Conservation (phyloP, 2,888 invertebrate species). For the Agrotis segetum region DNA sequence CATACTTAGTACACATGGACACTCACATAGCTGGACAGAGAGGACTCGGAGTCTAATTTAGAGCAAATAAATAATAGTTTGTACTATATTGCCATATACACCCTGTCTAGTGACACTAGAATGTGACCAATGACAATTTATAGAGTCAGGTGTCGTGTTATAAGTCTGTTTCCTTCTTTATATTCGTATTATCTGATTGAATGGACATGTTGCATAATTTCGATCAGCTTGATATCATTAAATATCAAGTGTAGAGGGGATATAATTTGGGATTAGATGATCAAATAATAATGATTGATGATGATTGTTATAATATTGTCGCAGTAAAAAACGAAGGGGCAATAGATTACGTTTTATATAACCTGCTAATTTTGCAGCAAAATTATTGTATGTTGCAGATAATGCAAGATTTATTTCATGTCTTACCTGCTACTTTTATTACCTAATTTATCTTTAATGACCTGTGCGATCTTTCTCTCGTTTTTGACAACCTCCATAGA, state of each 20-base stretch:
- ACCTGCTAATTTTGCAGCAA: constrained; percentile 8
- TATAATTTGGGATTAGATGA: constrained; percentile 14
- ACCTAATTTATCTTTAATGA: neutral
- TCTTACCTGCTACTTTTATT: neutral
- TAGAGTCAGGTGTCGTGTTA: neutral
- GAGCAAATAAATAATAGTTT: too few relatives aligned
- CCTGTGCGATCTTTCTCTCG: neutral
- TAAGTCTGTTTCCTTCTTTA: constrained; percentile 2
- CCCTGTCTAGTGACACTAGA: neutral
- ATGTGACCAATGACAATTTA: neutral
- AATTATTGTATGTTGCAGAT: constrained; percentile 6
- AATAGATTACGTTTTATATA: neutral
- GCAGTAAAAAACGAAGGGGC: neutral
- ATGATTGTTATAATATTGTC: constrained; percentile 23
- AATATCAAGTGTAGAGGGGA: constrained; percentile 10
- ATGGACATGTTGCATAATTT: constrained; percentile 21
- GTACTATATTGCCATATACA: too few relatives aligned
- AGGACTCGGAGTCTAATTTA: too few relatives aligned
- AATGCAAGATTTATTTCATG: neutral
- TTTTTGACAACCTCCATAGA: neutral
- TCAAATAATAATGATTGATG: constrained; percentile 33
- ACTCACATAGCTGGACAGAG: too few relatives aligned
- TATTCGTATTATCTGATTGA: constrained; percentile 18
- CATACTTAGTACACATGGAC: neutral
- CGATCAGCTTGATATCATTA: constrained; percentile 8